Percentiles rank a stretch among this genome's conserved stretches.
Evolutionary conservation across 2,797 vertebrate genomes (phyloP).

Genomic region (Macropodus opercularis): DNA sequence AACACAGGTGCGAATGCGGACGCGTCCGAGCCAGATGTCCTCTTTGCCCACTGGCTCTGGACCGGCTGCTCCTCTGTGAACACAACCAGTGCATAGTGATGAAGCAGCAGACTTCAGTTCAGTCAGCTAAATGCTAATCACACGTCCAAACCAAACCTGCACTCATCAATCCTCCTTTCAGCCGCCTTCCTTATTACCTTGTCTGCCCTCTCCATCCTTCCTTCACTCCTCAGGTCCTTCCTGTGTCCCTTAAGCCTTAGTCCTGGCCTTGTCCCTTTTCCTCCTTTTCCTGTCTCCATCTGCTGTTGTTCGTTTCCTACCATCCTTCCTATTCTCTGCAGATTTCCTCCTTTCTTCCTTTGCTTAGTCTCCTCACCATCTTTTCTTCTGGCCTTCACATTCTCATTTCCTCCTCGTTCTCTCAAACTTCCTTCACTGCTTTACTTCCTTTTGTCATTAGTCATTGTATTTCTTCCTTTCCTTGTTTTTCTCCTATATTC

Average conservation of each 20-base stretch:
- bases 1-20: no score
- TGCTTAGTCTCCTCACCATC: neutral
- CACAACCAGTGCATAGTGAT: conserved; percentile 36
- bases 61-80: no score
- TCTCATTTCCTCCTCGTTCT: no score
- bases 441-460: no score
- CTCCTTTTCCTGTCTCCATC: no score
- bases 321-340: no score
- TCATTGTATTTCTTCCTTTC: no score
- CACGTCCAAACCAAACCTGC: conserved; percentile 47
- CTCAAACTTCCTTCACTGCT: no score
- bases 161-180: conserved; percentile 60
- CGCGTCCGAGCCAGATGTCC: no score
- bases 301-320: neutral
- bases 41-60: no score
- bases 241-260: rapidly evolving
- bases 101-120: conserved; percentile 52
- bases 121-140: conserved; percentile 71
- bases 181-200: conserved; percentile 11
- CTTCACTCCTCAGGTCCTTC: no score
- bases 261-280: neutral
- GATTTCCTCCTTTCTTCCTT: neutral
- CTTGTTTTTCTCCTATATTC: no score
- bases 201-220: neutral
- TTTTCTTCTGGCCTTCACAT: neutral